Evolutionary conservation across 2,888 invertebrate species (phyloP).

Genomic region (Ectemnius cavifrons): DNA sequence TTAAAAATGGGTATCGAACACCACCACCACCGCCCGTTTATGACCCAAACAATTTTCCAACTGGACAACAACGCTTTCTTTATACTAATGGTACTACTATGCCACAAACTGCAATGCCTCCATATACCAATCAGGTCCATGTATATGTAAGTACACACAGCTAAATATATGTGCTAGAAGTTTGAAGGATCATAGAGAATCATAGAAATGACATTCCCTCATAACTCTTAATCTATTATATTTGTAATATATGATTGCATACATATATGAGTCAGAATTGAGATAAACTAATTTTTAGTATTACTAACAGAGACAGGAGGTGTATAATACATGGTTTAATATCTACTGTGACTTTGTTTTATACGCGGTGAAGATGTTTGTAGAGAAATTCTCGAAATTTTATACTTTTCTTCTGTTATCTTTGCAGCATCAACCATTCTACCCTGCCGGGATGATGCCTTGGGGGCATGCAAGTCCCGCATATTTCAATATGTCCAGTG

Average conservation of each 20-base stretch:
- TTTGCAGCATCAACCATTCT: conserved; percentile 82
- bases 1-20: conserved; percentile 85
- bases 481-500: conserved; percentile 84
- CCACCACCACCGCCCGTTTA: conserved; percentile 82
- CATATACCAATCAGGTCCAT: conserved; percentile 82
- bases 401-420: conserved; percentile 32
- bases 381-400: no score
- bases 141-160: conserved; percentile 81
- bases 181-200: no score
- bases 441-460: conserved; percentile 82
- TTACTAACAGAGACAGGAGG: not conserved
- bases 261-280: not conserved
- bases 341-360: not conserved
- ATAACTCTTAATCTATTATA: no score
- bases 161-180: no score
- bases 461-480: conserved; percentile 79
- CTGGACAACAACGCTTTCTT: conserved; percentile 83
- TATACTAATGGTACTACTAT: conserved; percentile 82
- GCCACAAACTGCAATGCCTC: conserved; percentile 81
- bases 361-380: not conserved
- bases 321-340: not conserved
- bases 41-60: conserved; percentile 80
- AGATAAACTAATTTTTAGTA: not conserved
- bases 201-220: no score
- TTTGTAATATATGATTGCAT: no score